Base-by-base conservation (phyloP, 2,888 invertebrate genomes). In the Seira sanloemensis region DNA sequence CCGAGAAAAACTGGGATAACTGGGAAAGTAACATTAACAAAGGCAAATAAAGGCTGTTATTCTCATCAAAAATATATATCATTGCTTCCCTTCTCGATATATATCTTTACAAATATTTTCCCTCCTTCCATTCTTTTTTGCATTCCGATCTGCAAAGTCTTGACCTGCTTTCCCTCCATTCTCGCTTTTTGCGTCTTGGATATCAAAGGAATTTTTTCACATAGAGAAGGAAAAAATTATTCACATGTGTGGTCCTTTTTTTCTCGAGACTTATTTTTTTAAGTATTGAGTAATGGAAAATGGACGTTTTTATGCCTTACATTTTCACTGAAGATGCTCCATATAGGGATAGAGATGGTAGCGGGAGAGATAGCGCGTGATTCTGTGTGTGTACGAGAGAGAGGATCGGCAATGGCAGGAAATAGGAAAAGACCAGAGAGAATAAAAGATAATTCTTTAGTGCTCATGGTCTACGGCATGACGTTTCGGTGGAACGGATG, bases 81-180 rank as follows among this genome's bases (percentile, higher is more conserved):
- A 7, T 7, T 37, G 4, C 37, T 12, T 37, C 37, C 37, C 12
- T 37, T 37, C 37, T 37, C 4, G 5, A 7, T 37, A 4, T 37
- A 7, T 23, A 24, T 24, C 67, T 12, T 16, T 24, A 68, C 2
- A 7, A 68, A 21, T 37, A 21, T 71, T 7, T 21, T 71, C 50
- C 18, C 37, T 46, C 71, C 12, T 16, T 67, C 26, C 1, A 19
- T 37, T 68, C 27, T 37, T 27, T 21, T 25, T n/a, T 79, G 73
- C 72, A 79, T 79, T 50, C 67, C 27, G 54, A 85, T 86, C 87
- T 76, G 87, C 87, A 86, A 86, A 87, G 86, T 87, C 86, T 87
- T 87, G 87, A 87, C 87, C 87, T 85, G 81, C 76, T 87, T 86
- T 83, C 24, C 27, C 50, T 67, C 26, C 67, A 21, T 66, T 46